Base-by-base conservation (phyloP, 1,140 invertebrate species). In the Trachymyrmex septentrionalis region DNA sequence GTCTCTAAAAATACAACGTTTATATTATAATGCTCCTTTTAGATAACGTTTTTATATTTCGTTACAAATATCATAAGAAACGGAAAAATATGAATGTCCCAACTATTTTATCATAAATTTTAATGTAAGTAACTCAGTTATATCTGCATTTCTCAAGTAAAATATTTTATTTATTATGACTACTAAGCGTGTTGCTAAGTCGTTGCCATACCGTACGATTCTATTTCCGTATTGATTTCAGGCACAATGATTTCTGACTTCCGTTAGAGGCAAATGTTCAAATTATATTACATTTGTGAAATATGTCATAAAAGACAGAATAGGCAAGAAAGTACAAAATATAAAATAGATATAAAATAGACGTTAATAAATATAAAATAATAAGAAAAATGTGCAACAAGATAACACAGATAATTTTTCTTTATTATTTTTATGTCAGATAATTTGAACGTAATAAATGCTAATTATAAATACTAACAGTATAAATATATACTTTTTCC, bases 1-100 rank as follows among this genome's bases (percentile, higher is more conserved):
- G 4, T 80, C 77, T 80, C 0, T 12, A 5, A 53, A 64, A 69
- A 78, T n/a, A 19, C 5, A 67, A 5, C 27, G 64, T 50, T 63
- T 21, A 63, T 63, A 38, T 38, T 9, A 27, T 73, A 16, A 73
- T 16, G 53, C 50, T 71, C 50, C 53, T 24, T 55, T 4, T 6
- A 78, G 0, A 48, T 48, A 64, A 30, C 12, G 63, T 9, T 14
- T 1, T 67, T 67, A 44, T 44, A 44, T 67, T 12, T 2, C 64
- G 7, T 24, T 44, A 76, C 16, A 21, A 76, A 38, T 24, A 14
- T 12, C 5, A 16, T 19, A 44, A 24, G 21, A 27, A 38, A 38
- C 1, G 2, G 2, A 69, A 27, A n/a, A 24, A 81, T 7, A 6
- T 57, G 4, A 24, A 12, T 38, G 12, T 38, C 14, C 10, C 3